These are phyloP conservation scores for Epizoanthus scotinus DNA, from an alignment of 92 coral and sea anemone genomes.

Conservation along the genomic window DNA sequence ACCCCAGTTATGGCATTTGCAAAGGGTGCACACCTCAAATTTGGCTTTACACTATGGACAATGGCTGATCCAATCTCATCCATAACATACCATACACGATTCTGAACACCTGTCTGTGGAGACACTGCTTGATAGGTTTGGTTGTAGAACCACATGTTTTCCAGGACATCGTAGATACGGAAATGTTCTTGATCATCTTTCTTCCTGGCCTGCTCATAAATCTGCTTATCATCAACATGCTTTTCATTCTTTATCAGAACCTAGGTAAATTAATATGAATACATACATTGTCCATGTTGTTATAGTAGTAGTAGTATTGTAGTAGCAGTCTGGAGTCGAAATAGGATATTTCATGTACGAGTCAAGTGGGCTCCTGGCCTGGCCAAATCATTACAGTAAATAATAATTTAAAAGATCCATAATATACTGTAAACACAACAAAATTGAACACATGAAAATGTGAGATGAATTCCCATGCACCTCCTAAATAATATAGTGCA, in stretches of 20 bases:
- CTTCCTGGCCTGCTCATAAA: constrained; percentile 62
- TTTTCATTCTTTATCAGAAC: constrained; percentile 71
- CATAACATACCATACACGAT: constrained; percentile 82
- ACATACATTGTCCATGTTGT: too few relatives aligned
- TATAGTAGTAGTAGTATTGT: too few relatives aligned
- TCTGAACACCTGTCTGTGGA: constrained; percentile 59
- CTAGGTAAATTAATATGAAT: constrained; percentile 23
- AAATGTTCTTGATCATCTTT: constrained; percentile 44
- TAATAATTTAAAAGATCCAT: too few relatives aligned
- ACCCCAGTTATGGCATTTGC: constrained; percentile 75
- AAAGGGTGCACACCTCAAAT: constrained; percentile 79
- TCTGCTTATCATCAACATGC: constrained; percentile 72
- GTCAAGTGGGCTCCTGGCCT: too few relatives aligned
- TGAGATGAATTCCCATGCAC: too few relatives aligned
- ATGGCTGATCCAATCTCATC: constrained; percentile 80
- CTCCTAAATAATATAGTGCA: too few relatives aligned
- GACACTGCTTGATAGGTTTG: constrained; percentile 81
- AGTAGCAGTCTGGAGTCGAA: too few relatives aligned
- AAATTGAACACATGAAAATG: too few relatives aligned
- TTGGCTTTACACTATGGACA: constrained; percentile 63
- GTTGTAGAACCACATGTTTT: constrained; percentile 80
- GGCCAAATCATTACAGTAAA: too few relatives aligned
- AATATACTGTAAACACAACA: too few relatives aligned
- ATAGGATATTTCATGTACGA: too few relatives aligned
- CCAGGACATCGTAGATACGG: constrained; percentile 45